Percentiles rank a stretch among this genome's conserved stretches.
phyloP scores from a whole-genome alignment of 2,113 vertebrate genomes.

The Lophotis ruficrista region DNA sequence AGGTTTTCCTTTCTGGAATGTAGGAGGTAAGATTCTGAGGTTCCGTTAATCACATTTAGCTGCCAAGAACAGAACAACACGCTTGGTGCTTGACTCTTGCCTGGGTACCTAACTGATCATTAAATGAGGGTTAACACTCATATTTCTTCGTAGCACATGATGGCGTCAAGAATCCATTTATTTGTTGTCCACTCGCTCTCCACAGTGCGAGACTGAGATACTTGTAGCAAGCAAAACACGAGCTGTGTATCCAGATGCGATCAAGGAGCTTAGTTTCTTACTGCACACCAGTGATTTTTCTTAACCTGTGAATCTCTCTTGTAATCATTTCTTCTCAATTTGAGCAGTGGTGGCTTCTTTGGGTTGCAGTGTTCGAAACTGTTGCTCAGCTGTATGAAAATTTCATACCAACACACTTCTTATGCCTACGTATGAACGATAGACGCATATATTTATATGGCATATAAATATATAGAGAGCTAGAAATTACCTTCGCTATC shows the following conservation, averaged over 20 bases:
- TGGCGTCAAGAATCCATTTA: not conserved
- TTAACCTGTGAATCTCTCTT: not conserved
- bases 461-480: not conserved
- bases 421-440: not conserved
- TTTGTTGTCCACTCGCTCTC: not conserved
- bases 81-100: not conserved
- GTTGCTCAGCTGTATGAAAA: slow-evolving; percentile 27
- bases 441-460: not conserved
- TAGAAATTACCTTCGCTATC: not conserved
- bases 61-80: not conserved
- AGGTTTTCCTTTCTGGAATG: not conserved
- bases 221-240: not conserved
- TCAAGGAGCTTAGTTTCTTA: not conserved
- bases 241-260: not conserved
- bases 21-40: not conserved
- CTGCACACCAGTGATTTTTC: not conserved
- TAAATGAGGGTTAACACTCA: not conserved
- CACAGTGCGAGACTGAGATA: not conserved
- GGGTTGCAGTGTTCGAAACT: slow-evolving; percentile 12
- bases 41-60: not conserved
- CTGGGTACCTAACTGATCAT: not conserved
- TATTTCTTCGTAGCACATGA: not conserved
- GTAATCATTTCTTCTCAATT: not conserved
- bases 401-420: slow-evolving; percentile 43
- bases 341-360: not conserved